Percentiles rank a stretch among this genome's conserved stretches.
These are phyloP conservation scores for Hypsibius dujardini DNA, from an alignment of 1,140 invertebrate genomes.

Conservation along the genomic window DNA sequence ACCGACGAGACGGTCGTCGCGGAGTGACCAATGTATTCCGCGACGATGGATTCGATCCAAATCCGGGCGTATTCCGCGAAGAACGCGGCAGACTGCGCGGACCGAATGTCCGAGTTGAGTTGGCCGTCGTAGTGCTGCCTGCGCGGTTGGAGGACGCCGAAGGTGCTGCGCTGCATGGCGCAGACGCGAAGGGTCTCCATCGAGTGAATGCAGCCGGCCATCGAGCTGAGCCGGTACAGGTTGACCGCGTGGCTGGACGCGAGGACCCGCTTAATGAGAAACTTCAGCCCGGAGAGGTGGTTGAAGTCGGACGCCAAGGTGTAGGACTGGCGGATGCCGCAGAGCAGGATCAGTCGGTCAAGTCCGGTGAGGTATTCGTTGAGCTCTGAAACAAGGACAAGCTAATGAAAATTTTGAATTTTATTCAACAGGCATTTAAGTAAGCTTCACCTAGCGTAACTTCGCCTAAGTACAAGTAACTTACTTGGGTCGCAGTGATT, in stretches of 20 bases:
- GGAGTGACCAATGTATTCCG: neutral
- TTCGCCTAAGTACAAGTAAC: too few relatives aligned
- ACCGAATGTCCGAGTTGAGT: neutral
- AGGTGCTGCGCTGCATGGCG: neutral
- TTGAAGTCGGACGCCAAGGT: neutral
- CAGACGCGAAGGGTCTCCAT: neutral
- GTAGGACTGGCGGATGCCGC: neutral
- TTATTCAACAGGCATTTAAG: too few relatives aligned
- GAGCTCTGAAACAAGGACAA: neutral
- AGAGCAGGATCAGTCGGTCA: neutral
- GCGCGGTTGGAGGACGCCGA: neutral
- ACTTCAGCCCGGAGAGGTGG: neutral
- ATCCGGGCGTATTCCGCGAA: neutral
- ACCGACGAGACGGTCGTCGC: too few relatives aligned
- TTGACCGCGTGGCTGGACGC: neutral
- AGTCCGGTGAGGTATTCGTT: neutral
- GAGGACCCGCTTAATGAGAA: conserved; percentile 3
- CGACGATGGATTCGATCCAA: neutral
- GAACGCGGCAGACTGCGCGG: neutral
- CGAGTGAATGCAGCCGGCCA: neutral
- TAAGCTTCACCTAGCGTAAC: too few relatives aligned
- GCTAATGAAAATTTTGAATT: too few relatives aligned
- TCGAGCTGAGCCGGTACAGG: neutral
- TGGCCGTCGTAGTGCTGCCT: neutral
- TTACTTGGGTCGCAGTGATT: neutral